Percentiles rank a stretch among this genome's conserved stretches.
Evolutionary conservation across 1,140 invertebrate species (phyloP).

Genomic region (Drosophila persimilis): DNA sequence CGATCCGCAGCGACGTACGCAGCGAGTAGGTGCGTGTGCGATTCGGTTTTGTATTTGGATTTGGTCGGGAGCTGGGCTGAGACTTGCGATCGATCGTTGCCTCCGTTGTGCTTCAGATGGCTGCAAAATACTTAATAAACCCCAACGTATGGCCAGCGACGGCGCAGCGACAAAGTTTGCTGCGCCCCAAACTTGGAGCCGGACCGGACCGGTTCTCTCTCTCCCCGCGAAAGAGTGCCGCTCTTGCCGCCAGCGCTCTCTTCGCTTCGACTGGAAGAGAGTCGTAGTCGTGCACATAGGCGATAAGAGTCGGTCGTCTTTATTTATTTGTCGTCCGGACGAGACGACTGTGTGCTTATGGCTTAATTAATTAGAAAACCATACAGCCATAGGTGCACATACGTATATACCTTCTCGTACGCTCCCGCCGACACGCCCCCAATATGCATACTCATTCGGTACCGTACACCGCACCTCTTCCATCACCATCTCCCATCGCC

Average conservation of each 20-base stretch:
- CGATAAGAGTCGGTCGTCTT: not conserved
- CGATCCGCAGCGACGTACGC: conserved; percentile 46
- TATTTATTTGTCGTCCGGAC: conserved; percentile 29
- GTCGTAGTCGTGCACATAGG: conserved; percentile 10
- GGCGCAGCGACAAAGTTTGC: conserved; percentile 49
- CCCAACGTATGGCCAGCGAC: conserved; percentile 63
- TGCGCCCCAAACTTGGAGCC: conserved; percentile 66
- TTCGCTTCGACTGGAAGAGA: not conserved
- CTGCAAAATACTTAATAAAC: conserved; percentile 77
- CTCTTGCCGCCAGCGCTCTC: conserved; percentile 1
- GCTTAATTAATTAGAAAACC: conserved; percentile 61
- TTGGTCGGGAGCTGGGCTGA: conserved; percentile 44
- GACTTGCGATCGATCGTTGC: conserved; percentile 77
- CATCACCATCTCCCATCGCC: not conserved
- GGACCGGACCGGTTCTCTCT: conserved; percentile 68
- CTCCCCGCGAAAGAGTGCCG: not conserved
- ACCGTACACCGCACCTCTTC: too few species aligned
- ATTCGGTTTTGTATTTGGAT: too few species aligned
- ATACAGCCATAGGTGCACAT: conserved; percentile 16
- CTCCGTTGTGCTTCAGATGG: conserved; percentile 80
- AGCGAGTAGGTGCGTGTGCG: conserved; percentile 4
- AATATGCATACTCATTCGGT: conserved; percentile 64
- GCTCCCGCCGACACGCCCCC: conserved; percentile 19
- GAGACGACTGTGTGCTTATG: conserved; percentile 40
- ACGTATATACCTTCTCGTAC: not conserved